These are phyloP conservation scores for Sphaeridia pumilis DNA, from an alignment of 2,888 invertebrate genomes.

Conservation along the genomic window DNA sequence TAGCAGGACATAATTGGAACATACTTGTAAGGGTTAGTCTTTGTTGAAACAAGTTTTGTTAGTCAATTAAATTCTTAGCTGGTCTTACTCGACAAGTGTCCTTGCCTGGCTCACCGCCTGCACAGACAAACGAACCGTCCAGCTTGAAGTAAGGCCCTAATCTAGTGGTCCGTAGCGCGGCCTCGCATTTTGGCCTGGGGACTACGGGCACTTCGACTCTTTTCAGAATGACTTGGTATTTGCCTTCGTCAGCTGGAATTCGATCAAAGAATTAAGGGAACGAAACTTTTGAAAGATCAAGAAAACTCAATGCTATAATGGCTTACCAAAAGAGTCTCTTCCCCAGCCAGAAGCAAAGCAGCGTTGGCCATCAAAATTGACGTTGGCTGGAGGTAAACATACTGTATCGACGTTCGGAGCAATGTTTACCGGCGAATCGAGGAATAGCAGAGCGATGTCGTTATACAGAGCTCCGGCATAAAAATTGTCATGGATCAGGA, in stretches of 20 bases:
- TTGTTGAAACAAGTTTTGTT: no score
- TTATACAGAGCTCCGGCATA: constrained; percentile 57
- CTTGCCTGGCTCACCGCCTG: constrained; percentile 58
- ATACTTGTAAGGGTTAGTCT: no score
- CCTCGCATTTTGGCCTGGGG: constrained; percentile 49
- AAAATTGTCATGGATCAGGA: constrained; percentile 52
- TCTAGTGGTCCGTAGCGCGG: constrained; percentile 51
- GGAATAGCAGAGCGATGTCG: constrained; percentile 59
- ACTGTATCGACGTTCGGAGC: constrained; percentile 59
- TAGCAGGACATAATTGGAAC: no score
- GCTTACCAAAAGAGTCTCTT: constrained; percentile 54
- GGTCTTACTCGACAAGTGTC: constrained; percentile 60
- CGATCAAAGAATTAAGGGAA: no score
- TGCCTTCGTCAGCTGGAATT: constrained; percentile 7
- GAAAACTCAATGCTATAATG: no score
- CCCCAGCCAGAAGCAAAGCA: constrained; percentile 69
- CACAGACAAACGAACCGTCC: constrained; percentile 60
- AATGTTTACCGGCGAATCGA: constrained; percentile 49
- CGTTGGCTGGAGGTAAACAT: constrained; percentile 49
- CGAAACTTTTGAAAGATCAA: no score
- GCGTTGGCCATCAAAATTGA: constrained; percentile 44
- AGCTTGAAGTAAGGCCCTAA: constrained; percentile 56
- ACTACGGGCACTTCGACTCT: constrained; percentile 62
- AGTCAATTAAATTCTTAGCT: no score
- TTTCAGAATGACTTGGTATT: constrained; percentile 52